Conservation (phyloP, 2,888 invertebrate genomes). For the Crematogaster levior region DNA sequence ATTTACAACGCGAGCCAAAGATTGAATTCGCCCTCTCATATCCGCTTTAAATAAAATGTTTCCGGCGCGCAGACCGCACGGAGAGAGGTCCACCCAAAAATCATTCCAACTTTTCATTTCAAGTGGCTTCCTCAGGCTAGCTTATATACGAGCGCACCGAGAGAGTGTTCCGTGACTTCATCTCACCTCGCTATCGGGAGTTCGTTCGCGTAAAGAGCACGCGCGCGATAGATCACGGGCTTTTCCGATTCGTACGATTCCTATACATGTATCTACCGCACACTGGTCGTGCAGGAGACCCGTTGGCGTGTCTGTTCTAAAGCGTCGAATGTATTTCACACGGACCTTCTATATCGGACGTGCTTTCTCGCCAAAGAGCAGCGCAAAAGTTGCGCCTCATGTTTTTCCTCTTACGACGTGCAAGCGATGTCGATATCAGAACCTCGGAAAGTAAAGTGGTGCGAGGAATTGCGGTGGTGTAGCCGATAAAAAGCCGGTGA, state of each 20-base stretch:
- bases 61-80: not conserved
- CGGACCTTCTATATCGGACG: conserved; percentile 38
- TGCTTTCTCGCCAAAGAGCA: conserved; percentile 32
- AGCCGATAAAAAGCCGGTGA: not conserved
- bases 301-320: conserved; percentile 13
- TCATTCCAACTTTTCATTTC: conserved; percentile 25
- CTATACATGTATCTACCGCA: not conserved
- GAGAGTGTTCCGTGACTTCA: conserved; percentile 20
- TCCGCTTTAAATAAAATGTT: conserved; percentile 15
- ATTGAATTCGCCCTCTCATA: conserved; percentile 8
- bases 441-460: not conserved
- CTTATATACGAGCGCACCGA: not conserved
- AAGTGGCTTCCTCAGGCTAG: not conserved
- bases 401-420: conserved; percentile 23
- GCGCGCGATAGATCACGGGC: conserved; percentile 50
- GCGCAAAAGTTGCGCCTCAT: conserved; percentile 13
- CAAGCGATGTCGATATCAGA: conserved; percentile 39
- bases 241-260: conserved; percentile 24
- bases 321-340: conserved; percentile 48
- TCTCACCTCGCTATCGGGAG: not conserved
- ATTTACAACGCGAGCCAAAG: not conserved
- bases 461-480: not conserved
- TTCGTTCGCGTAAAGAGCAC: conserved; percentile 46
- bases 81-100: not conserved
- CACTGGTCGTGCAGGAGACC: not conserved